Base-by-base conservation (phyloP, 2,113 vertebrate genomes). In the Manacus vitellinus region DNA sequence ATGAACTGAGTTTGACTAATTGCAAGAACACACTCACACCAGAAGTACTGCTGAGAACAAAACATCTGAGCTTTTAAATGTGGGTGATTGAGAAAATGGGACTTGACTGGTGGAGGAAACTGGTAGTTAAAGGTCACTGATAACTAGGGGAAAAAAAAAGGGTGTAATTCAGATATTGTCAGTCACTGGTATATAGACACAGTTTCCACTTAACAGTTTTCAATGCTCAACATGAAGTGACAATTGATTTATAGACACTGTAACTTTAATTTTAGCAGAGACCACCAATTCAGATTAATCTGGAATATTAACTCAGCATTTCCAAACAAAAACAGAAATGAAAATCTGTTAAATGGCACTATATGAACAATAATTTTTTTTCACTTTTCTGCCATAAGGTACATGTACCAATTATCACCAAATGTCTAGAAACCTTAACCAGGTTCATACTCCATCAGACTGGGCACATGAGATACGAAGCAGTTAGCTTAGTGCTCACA, bases 71-170 rank as follows among this genome's bases (percentile, higher is more conserved):
- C 21, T 94, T 71, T 71, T n/a, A 52, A 58, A 75, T 10, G 63
- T 15, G 33, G 5, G 6, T 25, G 19, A 61, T 3, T 58, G 59
- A 86, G 58, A 80, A 93, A 88, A 95, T 7, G 30, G n/a, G 43
- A 79, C n/a, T 73, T 62, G 37, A 63, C 30, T 56, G 37, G 35
- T 37, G 5, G 39, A 84, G 44, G 56, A 92, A 87, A 88, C 25
- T 49, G n/a, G 30, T 47, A 80, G 25, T 73, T 67, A 56, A 75
- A 91, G 35, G 51, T 70, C 76, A 71, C 14, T 74, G 43, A 65
- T 47, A 84, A 84, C 6, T 24, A 7, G 6, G 2, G 1, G 2
- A 2, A 1, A 2, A 1, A 1, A 3, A 9, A 68, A 65, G 14
- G 31, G 24, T 49, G 14, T 65, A 85, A 35, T 39, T 55, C 70